Base-by-base conservation (phyloP, 2,113 vertebrate species). In the Corythoichthys haematopterus region DNA sequence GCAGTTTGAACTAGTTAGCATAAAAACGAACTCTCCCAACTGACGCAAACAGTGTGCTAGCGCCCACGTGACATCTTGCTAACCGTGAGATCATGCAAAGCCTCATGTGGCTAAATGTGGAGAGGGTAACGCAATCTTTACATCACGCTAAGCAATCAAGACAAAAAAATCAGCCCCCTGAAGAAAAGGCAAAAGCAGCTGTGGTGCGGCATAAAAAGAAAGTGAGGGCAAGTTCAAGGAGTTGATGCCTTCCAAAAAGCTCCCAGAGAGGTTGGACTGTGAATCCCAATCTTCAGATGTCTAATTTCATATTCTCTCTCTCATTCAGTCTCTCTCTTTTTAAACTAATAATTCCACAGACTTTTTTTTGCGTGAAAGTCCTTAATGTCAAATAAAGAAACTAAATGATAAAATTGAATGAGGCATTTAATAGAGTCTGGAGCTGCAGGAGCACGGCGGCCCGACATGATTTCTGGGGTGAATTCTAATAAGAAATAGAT, bases 401-500 rank as follows among this genome's bases (percentile, higher is more conserved):
- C 76, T 68, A 83, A 80, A 88, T 85, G 78, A 85, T 85, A 81
- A 84, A 87, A 85, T 58, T 76, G 82, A 88, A 86, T 74, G 83
- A 83, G 71, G 84, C 85, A 80, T 88, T 90, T 88, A 90, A 88
- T 86, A 84, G 86, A 88, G 77, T 84, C 79, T 79, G 77, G 80
- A 81, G 82, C 87, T 89, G 82, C 82, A 80, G 79, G 74, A 81
- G 80, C 78, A 65, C 50, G 51, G 61, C 73, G 76, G 78, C 75
- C 82, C 75, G 80, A 82, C 85, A 75, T 88, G 83, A 85, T 86
- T 88, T 87, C 85, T 82, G 79, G 80, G 79, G 64, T 81, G 88
- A 88, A 86, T 87, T 88, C 79, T 84, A 91, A 90, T 87, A 82
- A 79, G 79, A 88, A 87, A 87, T 76, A 87, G 81, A 90, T 88